Percentiles rank a stretch among this genome's conserved stretches.
These are phyloP conservation scores for Chloroclysta siterata DNA, from an alignment of 2,888 invertebrate genomes.

Conservation along the genomic window DNA sequence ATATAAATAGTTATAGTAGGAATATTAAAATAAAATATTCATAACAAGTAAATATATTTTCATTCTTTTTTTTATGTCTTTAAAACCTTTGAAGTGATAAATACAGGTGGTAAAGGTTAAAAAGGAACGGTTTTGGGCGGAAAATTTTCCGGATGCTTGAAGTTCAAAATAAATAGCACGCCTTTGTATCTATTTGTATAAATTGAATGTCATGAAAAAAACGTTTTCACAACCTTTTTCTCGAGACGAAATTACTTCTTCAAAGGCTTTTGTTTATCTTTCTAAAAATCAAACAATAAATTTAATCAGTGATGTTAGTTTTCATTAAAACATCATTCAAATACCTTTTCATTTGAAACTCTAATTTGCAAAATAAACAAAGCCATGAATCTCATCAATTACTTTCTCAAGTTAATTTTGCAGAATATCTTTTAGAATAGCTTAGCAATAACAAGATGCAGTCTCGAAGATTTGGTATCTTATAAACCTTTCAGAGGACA, in stretches of 20 bases:
- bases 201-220: background rate
- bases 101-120: background rate
- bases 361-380: background rate
- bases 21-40: too few species aligned
- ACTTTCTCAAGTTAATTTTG: background rate
- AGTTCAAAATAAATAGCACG: slow-evolving; percentile 3
- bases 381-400: background rate
- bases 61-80: too few species aligned
- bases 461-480: background rate
- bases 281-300: background rate
- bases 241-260: background rate
- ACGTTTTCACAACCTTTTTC: background rate
- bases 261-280: background rate
- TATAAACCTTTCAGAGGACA: slow-evolving; percentile 9
- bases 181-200: background rate
- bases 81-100: too few species aligned
- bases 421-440: background rate
- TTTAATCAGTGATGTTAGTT: background rate
- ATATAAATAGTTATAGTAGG: too few species aligned
- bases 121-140: slow-evolving; percentile 3
- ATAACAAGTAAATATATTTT: too few species aligned
- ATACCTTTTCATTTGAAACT: background rate
- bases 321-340: background rate
- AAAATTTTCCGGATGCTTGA: slow-evolving; percentile 14
- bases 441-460: slow-evolving; percentile 4